Percentiles rank a stretch among this genome's conserved stretches.
Conservation (phyloP, 2,888 invertebrate genomes). For the Drosophila ustulata region DNA sequence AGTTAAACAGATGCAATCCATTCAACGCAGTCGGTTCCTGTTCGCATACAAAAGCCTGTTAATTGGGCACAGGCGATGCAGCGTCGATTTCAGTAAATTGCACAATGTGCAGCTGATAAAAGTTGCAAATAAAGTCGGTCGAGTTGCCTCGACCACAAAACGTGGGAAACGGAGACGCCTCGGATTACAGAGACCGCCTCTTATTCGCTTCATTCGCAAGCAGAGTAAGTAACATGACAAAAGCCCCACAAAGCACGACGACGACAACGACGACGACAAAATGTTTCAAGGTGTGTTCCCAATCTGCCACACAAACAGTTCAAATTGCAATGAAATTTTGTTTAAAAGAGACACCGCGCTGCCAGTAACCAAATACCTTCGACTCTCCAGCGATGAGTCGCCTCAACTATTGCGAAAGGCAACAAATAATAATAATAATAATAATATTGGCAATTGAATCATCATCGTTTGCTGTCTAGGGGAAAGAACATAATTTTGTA, state of each 20-base stretch:
- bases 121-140: constrained; percentile 24
- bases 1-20: constrained; percentile 44
- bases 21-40: constrained; percentile 19
- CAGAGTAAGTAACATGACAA: constrained; percentile 47
- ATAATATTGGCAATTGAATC: constrained; percentile 67
- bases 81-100: constrained; percentile 52
- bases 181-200: constrained; percentile 54
- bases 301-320: constrained; percentile 40
- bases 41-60: constrained; percentile 41
- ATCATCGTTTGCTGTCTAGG: constrained; percentile 30
- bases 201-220: constrained; percentile 11
- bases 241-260: constrained; percentile 41
- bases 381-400: background rate
- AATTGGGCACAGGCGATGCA: constrained; percentile 45
- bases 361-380: constrained; percentile 43
- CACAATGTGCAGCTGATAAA: constrained; percentile 41
- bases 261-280: constrained; percentile 28
- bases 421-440: constrained; percentile 4
- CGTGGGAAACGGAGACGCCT: constrained; percentile 79
- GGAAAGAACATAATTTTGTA: constrained; percentile 8
- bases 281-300: constrained; percentile 67
- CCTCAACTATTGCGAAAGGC: constrained; percentile 36
- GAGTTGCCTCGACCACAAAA: constrained; percentile 23
- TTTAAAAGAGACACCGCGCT: constrained; percentile 26
- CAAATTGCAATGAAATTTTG: constrained; percentile 55